Conservation (phyloP, 2,888 invertebrate genomes). For the Pseudeuparius sepicola region DNA sequence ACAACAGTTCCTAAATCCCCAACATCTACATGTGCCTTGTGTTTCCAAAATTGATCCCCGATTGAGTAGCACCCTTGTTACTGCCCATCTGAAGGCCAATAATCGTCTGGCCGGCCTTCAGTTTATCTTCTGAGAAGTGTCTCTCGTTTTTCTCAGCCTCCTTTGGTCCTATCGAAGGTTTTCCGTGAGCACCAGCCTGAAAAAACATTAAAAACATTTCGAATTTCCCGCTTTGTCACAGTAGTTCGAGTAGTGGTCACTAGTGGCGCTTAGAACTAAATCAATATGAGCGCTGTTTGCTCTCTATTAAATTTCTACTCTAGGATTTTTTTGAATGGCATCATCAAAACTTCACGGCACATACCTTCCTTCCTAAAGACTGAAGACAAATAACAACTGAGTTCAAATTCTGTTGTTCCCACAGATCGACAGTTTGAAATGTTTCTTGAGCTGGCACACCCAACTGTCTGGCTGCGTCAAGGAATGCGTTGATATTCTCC, state of each 20-base stretch:
- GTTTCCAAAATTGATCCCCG: conserved; percentile 94
- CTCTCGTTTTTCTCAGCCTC: conserved; percentile 93
- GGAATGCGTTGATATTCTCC: conserved; percentile 96
- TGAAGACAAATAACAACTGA: conserved; percentile 93
- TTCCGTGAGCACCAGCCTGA: conserved; percentile 70
- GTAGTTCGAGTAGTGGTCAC: too few relatives aligned
- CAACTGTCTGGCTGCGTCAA: conserved; percentile 70
- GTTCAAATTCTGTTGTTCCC: conserved; percentile 93
- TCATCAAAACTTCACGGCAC: too few relatives aligned
- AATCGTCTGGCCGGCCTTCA: conserved; percentile 84
- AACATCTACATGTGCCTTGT: conserved; percentile 85
- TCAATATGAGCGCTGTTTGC: too few relatives aligned
- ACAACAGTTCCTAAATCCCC: too few relatives aligned
- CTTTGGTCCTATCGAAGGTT: conserved; percentile 89
- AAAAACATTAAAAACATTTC: too few relatives aligned
- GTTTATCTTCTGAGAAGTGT: conserved; percentile 88
- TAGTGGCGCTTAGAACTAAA: too few relatives aligned
- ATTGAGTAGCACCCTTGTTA: conserved; percentile 95
- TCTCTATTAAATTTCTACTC: too few relatives aligned
- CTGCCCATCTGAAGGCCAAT: conserved; percentile 94
- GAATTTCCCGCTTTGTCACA: too few relatives aligned
- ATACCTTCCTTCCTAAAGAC: conserved; percentile 91
- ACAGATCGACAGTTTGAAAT: conserved; percentile 95
- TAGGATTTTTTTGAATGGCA: too few relatives aligned
- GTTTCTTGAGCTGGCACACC: conserved; percentile 92